phyloP scores from a whole-genome alignment of 1,140 invertebrate species.

The Drosophila bipectinata region DNA sequence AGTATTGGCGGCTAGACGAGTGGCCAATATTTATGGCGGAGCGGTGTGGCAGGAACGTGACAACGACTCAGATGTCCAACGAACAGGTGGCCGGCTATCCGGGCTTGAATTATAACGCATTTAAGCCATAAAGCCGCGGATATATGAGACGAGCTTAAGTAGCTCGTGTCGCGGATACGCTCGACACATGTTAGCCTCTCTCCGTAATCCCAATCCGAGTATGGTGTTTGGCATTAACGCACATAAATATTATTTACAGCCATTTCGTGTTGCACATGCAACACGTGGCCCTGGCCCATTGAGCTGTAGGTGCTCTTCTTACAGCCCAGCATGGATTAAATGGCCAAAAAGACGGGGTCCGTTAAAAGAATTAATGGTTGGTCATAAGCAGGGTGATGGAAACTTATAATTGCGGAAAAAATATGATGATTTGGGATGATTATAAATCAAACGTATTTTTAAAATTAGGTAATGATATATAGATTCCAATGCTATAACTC shows the following conservation, averaged over 20 bases:
- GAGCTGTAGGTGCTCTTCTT: slow-evolving; percentile 41
- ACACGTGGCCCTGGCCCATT: slow-evolving; percentile 65
- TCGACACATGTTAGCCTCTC: slow-evolving; percentile 23
- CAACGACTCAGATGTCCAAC: slow-evolving; percentile 51
- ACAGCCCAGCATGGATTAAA: not conserved
- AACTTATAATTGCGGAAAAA: not conserved
- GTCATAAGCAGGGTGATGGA: slow-evolving; percentile 30
- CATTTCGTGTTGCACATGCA: slow-evolving; percentile 74
- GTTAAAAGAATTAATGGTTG: slow-evolving; percentile 12
- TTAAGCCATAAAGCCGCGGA: slow-evolving; percentile 66
- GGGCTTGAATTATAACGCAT: slow-evolving; percentile 70
- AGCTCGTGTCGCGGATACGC: slow-evolving; percentile 60
- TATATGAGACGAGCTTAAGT: slow-evolving; percentile 70
- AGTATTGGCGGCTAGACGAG: not conserved
- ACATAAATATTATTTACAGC: slow-evolving; percentile 78
- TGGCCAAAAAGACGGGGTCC: slow-evolving; percentile 41
- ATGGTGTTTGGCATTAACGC: slow-evolving; percentile 51
- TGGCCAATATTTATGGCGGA: slow-evolving; percentile 33
- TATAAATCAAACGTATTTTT: too few species aligned
- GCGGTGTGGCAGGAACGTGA: slow-evolving; percentile 48
- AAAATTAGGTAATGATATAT: too few species aligned
- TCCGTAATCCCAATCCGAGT: slow-evolving; percentile 26
- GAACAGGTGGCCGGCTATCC: slow-evolving; percentile 42
- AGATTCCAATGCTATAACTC: too few species aligned
- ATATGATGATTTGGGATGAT: not conserved